Percentiles rank a stretch among this genome's conserved stretches.
Evolutionary conservation across 2,888 invertebrate genomes (phyloP).

Genomic region (Chaitophorus viminalis): DNA sequence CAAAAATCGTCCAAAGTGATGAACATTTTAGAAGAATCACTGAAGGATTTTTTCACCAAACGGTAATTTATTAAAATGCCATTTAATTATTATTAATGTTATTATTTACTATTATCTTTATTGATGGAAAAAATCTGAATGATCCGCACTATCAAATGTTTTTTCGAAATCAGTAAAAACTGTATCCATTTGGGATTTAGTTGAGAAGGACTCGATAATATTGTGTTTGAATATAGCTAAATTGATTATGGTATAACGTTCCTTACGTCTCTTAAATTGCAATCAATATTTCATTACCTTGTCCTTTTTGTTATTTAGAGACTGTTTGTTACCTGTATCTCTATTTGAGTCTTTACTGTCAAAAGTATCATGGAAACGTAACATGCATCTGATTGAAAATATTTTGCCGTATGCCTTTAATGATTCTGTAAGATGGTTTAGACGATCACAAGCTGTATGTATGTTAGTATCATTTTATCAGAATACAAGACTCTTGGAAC

Average conservation of each 20-base stretch:
- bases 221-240: neutral
- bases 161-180: neutral
- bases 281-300: neutral
- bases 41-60: conserved; percentile 61
- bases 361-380: conserved; percentile 59
- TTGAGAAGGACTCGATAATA: neutral
- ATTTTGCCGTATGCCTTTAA: conserved; percentile 59
- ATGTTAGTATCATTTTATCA: conserved; percentile 62
- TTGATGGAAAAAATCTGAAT: too few species aligned
- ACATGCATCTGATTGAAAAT: conserved; percentile 49
- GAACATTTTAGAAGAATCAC: conserved; percentile 40
- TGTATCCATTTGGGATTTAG: neutral
- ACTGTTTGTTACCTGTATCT: conserved; percentile 62
- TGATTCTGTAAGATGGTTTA: conserved; percentile 60
- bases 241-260: too few species aligned
- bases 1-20: conserved; percentile 25
- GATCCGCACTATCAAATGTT: neutral
- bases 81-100: too few species aligned
- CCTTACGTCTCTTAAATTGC: too few species aligned
- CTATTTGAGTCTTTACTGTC: conserved; percentile 62
- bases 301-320: conserved; percentile 39
- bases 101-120: too few species aligned
- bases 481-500: conserved; percentile 61
- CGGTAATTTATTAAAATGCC: conserved; percentile 27
- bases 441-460: conserved; percentile 61